Percentiles rank a stretch among this genome's conserved stretches.
phyloP scores from a whole-genome alignment of 2,113 vertebrate genomes.

The Ramphastos sulfuratus region DNA sequence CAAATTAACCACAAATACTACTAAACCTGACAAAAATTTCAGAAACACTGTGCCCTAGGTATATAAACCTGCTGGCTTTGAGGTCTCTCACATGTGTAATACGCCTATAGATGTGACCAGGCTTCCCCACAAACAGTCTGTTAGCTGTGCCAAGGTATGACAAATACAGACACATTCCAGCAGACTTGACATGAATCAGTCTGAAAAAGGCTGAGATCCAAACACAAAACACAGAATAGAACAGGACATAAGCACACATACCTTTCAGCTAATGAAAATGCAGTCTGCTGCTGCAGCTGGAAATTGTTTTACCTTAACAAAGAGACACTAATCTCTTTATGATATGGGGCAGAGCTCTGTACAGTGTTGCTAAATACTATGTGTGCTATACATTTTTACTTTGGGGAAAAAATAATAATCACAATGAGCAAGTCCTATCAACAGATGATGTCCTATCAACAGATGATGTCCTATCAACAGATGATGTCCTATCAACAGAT shows the following conservation, averaged over 20 bases:
- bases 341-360: background rate
- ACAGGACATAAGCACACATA: background rate
- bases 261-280: background rate
- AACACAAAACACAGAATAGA: background rate
- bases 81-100: background rate
- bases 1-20: background rate
- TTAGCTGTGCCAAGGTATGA: background rate
- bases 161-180: background rate
- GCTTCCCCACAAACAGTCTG: background rate
- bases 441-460: background rate
- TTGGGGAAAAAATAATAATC: constrained; percentile 30
- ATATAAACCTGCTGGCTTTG: background rate
- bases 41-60: background rate
- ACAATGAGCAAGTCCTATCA: constrained; percentile 8
- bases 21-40: background rate
- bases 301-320: background rate
- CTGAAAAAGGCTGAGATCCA: background rate
- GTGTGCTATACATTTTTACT: constrained; percentile 40
- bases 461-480: too few relatives aligned
- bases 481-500: too few relatives aligned
- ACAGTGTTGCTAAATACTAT: constrained; percentile 10
- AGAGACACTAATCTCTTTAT: background rate
- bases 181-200: background rate
- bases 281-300: background rate
- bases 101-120: background rate